Percentiles rank a stretch among this genome's conserved stretches.
Evolutionary conservation across 2,888 invertebrate genomes (phyloP).

Genomic region (Ormia ochracea): DNA sequence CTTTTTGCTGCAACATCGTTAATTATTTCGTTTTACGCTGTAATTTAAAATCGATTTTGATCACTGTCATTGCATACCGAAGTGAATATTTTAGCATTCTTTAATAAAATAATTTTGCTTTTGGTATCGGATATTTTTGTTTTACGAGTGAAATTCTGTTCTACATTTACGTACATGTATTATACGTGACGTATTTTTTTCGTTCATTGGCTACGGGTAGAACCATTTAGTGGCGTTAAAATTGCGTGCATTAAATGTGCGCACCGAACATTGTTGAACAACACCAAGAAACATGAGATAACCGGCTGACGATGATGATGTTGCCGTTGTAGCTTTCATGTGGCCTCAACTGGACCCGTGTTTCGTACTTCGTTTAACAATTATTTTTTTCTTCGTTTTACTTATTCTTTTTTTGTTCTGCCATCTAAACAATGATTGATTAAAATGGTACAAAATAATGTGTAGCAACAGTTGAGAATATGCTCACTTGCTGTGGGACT

Average conservation of each 20-base stretch:
- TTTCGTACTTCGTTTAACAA: conserved; percentile 25
- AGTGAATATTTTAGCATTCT: conserved; percentile 49
- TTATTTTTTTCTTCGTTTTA: background rate
- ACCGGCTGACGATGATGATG: background rate
- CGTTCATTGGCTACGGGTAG: background rate
- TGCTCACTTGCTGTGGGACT: background rate
- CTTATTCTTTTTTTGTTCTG: conserved; percentile 15
- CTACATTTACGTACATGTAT: conserved; percentile 12
- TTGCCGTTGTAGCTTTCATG: background rate
- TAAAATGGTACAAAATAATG: conserved; percentile 47
- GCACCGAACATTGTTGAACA: conserved; percentile 54
- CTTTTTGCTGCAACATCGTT: background rate
- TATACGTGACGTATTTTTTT: background rate
- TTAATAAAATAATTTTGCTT: conserved; percentile 25
- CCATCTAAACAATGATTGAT: conserved; percentile 56
- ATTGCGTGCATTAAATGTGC: conserved; percentile 63
- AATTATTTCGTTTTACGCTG: conserved; percentile 22
- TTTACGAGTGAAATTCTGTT: conserved; percentile 12
- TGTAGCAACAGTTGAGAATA: conserved; percentile 31
- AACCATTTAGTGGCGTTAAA: conserved; percentile 62
- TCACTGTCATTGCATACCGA: conserved; percentile 49
- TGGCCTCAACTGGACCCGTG: conserved; percentile 6
- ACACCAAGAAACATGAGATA: conserved; percentile 40
- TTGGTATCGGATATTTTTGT: conserved; percentile 7
- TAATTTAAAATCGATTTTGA: conserved; percentile 52